Evolutionary conservation across 2,113 vertebrate genomes (phyloP).

Genomic region (Hydrochoerus hydrochaeris): DNA sequence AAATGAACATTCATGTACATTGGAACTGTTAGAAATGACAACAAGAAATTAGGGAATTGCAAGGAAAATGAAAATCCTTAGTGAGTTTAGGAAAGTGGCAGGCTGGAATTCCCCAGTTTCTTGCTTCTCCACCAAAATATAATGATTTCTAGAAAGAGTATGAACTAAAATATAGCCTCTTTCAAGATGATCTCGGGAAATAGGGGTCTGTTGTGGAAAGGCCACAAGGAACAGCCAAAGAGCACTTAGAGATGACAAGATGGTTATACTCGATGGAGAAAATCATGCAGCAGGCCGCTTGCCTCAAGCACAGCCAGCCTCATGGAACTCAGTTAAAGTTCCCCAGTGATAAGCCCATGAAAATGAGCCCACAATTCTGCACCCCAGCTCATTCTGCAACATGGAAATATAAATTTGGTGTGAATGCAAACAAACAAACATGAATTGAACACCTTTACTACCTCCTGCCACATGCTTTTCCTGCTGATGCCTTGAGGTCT

Average conservation of each 20-base stretch:
- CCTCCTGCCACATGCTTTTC: neutral
- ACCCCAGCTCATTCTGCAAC: neutral
- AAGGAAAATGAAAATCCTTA: slow-evolving; percentile 51
- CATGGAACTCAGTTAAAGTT: neutral
- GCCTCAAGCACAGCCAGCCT: neutral
- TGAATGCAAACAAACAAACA: neutral
- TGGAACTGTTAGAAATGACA: slow-evolving; percentile 55
- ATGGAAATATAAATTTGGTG: neutral
- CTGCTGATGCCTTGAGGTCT: neutral
- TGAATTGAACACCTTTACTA: neutral
- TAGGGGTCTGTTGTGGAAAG: neutral
- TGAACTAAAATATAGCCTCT: neutral
- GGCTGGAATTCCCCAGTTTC: neutral
- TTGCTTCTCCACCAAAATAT: slow-evolving; percentile 21
- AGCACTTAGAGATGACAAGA: neutral
- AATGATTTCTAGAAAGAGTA: neutral
- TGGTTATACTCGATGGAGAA: neutral
- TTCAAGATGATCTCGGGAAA: neutral
- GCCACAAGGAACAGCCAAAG: neutral
- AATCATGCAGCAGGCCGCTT: neutral
- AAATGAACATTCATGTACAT: neutral
- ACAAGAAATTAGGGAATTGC: slow-evolving; percentile 24
- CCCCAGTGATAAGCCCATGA: neutral
- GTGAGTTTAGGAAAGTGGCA: slow-evolving; percentile 13
- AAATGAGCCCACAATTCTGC: neutral